Evolutionary conservation across 2,113 vertebrate species (phyloP).

Genomic region (Rhegmatorhina hoffmannsi): DNA sequence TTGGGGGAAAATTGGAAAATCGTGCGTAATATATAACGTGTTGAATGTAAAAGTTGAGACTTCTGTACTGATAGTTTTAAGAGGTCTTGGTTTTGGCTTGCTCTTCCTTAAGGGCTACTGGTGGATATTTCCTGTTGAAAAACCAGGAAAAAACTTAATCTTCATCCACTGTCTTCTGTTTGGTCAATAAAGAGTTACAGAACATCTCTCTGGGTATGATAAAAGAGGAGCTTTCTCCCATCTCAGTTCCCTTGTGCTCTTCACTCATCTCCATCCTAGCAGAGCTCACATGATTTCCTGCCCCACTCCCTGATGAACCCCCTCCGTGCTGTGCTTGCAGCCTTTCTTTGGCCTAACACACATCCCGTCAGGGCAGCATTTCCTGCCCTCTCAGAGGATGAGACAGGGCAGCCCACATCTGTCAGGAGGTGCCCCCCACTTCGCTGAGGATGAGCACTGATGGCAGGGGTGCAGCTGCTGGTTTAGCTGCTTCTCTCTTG

Average conservation of each 20-base stretch:
- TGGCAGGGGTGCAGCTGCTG: neutral
- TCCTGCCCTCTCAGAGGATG: neutral
- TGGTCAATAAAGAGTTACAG: neutral
- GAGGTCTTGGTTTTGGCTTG: neutral
- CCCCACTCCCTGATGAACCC: neutral
- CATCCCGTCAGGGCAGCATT: neutral
- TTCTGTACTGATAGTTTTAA: neutral
- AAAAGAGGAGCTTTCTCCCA: neutral
- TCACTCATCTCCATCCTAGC: neutral
- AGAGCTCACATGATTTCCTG: neutral
- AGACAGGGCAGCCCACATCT: neutral
- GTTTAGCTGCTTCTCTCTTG: neutral
- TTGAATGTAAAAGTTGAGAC: neutral
- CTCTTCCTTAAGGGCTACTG: neutral
- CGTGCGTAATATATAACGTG: neutral
- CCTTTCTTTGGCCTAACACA: neutral
- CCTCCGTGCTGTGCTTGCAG: neutral
- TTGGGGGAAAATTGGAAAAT: neutral
- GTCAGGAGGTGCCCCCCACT: too few species aligned
- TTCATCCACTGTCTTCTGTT: neutral
- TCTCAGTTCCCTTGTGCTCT: neutral
- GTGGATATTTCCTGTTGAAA: neutral
- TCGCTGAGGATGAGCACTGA: neutral
- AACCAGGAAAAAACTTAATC: neutral
- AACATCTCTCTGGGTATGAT: neutral